phyloP scores from a whole-genome alignment of 2,797 vertebrate genomes.

The Phalloptychus januarius region DNA sequence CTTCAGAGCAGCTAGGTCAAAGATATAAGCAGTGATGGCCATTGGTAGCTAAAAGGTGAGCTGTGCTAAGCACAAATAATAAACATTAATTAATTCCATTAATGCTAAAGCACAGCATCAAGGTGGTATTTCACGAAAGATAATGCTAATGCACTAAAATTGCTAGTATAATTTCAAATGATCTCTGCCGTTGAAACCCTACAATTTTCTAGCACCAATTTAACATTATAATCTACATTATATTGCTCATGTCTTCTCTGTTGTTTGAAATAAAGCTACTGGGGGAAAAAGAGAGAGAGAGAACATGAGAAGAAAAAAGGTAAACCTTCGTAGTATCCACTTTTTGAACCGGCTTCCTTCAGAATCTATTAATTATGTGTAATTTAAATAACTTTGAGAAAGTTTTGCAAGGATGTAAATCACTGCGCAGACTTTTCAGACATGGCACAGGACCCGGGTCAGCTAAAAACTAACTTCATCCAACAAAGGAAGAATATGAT shows the following conservation, averaged over 20 bases:
- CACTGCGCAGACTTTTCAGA: not conserved
- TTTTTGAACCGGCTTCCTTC: not conserved
- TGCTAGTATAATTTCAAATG: too few relatives aligned
- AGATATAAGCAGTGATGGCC: not conserved
- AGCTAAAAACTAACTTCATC: not conserved
- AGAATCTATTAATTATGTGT: not conserved
- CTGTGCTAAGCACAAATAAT: not conserved
- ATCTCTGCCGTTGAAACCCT: too few relatives aligned
- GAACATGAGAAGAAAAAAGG: too few relatives aligned
- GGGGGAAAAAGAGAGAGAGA: too few relatives aligned
- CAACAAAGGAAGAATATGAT: conserved; percentile 2
- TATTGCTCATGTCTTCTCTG: too few relatives aligned
- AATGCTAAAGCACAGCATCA: too few relatives aligned
- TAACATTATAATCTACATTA: too few relatives aligned
- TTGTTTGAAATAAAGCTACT: too few relatives aligned
- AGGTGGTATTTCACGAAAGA: too few relatives aligned
- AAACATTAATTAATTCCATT: too few relatives aligned
- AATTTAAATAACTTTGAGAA: not conserved
- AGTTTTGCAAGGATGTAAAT: conserved; percentile 1
- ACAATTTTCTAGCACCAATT: too few relatives aligned
- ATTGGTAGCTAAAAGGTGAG: not conserved
- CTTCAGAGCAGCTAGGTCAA: not conserved
- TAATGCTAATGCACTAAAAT: too few relatives aligned
- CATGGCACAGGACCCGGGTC: not conserved
- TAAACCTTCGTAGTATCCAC: not conserved